Base-by-base conservation (phyloP, 1,140 invertebrate genomes). In the Nasonia vitripennis region DNA sequence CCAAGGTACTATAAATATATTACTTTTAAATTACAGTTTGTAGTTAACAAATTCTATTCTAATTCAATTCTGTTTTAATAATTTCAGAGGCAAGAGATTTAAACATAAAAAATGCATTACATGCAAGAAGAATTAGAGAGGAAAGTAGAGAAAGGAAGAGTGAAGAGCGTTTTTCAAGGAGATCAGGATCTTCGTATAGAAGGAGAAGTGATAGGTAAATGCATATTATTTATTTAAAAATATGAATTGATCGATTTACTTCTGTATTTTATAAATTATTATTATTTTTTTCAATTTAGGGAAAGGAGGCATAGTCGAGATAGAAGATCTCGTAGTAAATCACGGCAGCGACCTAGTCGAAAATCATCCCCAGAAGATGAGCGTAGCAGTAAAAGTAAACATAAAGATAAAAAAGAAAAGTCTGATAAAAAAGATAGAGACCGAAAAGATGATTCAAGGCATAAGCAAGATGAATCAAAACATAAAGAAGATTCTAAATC, bases 1-100 rank as follows among this genome's bases (percentile, higher is more conserved):
- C 75, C 90, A 91, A 87, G 91, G 90, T 80, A 90, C 88, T 85
- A 87, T 89, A 87, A 89, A 90, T 91, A 89, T 71, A 87, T 81
- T 79, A 48, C 34, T 48, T 31, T 27, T 41, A 78, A 23, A 68
- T 81, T 37, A 48, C 73, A 74, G 23, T 45, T 74, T 75, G 74
- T 77, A 27, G 51, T 51, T 20, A 17, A 48, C 31, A 70, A 48
- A 55, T 67, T 62, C 27, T 27, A 27, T 79, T 41, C 31, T 27
- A 27, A 71, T 4, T 77, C 68, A 68, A 41, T 27, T 71, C 71
- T 70, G 17, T 85, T 68, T 79, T 68, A 78, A 81, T 68, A 78
- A 81, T 84, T 85, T 78, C 67, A 87, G 83, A 83, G 80, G 20
- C 55, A 34, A 78, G 71, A 85, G 80, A 87, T 74, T 70, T 82